A percentile compares a stretch with the other conserved stretches of the same genome.
Conservation (phyloP, 1,140 invertebrate genomes). For the Chymomyza costata region DNA sequence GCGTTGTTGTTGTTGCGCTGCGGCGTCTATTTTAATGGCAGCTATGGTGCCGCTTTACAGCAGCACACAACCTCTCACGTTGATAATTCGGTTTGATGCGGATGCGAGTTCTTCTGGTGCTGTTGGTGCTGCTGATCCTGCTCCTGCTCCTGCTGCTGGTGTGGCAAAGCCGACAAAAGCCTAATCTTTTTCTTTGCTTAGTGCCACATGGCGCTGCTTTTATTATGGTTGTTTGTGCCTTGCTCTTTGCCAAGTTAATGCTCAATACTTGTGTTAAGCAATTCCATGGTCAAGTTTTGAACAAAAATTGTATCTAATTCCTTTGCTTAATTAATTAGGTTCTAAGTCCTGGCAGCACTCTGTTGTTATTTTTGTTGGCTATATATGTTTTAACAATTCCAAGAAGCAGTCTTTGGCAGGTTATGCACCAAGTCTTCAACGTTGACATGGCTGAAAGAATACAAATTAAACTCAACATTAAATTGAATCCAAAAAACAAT, state of each 20-base stretch:
- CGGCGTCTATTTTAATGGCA: slow-evolving; percentile 72
- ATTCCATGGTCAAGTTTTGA: slow-evolving; percentile 52
- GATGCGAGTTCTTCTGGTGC: slow-evolving; percentile 18
- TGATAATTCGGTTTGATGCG: neutral
- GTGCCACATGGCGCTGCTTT: slow-evolving; percentile 33
- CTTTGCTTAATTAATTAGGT: slow-evolving; percentile 19
- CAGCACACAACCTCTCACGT: slow-evolving; percentile 53
- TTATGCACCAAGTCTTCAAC: slow-evolving; percentile 5
- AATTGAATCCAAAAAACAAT: slow-evolving; percentile 25
- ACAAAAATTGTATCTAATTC: slow-evolving; percentile 10
- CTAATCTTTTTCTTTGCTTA: too few species aligned
- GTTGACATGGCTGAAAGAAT: slow-evolving; percentile 52
- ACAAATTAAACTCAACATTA: slow-evolving; percentile 5
- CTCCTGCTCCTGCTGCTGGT: neutral
- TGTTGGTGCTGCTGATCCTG: slow-evolving; percentile 13
- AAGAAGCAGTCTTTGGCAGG: slow-evolving; percentile 49
- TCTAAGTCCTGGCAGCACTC: slow-evolving; percentile 36
- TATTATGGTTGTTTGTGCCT: slow-evolving; percentile 19
- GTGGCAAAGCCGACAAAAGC: too few species aligned
- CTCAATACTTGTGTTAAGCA: slow-evolving; percentile 30
- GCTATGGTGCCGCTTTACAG: slow-evolving; percentile 69
- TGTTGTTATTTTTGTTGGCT: slow-evolving; percentile 27
- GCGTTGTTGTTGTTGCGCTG: slow-evolving; percentile 64
- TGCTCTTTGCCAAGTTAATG: slow-evolving; percentile 20
- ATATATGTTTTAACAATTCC: slow-evolving; percentile 48